These are phyloP conservation scores for Scaptodrosophila latifasciaeformis DNA, from an alignment of 2,888 invertebrate genomes.

Conservation along the genomic window DNA sequence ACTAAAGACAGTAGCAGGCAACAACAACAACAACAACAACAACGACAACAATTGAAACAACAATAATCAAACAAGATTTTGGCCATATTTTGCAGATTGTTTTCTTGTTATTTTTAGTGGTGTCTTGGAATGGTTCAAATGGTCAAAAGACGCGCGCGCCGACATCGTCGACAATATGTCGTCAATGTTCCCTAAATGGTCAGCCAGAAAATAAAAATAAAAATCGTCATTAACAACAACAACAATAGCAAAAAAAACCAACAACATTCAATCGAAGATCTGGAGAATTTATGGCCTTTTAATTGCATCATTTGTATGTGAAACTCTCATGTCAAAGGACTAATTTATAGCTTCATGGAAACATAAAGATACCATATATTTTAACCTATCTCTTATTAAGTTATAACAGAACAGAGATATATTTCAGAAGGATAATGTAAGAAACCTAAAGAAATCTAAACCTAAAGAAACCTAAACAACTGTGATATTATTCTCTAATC, in stretches of 20 bases:
- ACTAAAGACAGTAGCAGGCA: slow-evolving; percentile 67
- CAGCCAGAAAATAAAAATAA: slow-evolving; percentile 6
- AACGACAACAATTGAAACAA: neutral
- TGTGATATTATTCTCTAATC: too few relatives aligned
- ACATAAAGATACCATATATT: too few relatives aligned
- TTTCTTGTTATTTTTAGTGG: too few relatives aligned
- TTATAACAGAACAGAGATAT: too few relatives aligned
- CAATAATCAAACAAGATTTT: slow-evolving; percentile 43
- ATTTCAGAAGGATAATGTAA: too few relatives aligned
- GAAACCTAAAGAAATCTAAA: too few relatives aligned
- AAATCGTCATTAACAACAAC: slow-evolving; percentile 5
- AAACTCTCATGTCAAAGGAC: too few relatives aligned
- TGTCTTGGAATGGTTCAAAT: too few relatives aligned
- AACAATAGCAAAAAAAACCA: neutral
- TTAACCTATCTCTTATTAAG: too few relatives aligned
- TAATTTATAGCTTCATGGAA: too few relatives aligned
- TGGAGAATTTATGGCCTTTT: too few relatives aligned
- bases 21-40: slow-evolving; percentile 24
- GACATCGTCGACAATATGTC: slow-evolving; percentile 41
- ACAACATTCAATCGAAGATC: neutral
- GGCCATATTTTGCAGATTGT: slow-evolving; percentile 48
- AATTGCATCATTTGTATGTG: neutral
- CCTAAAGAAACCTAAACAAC: too few relatives aligned
- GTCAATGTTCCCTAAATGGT: slow-evolving; percentile 41
- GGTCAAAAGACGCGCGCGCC: slow-evolving; percentile 23